Evolutionary conservation across 2,888 invertebrate species (phyloP).

Genomic region (Phengaris alcon): DNA sequence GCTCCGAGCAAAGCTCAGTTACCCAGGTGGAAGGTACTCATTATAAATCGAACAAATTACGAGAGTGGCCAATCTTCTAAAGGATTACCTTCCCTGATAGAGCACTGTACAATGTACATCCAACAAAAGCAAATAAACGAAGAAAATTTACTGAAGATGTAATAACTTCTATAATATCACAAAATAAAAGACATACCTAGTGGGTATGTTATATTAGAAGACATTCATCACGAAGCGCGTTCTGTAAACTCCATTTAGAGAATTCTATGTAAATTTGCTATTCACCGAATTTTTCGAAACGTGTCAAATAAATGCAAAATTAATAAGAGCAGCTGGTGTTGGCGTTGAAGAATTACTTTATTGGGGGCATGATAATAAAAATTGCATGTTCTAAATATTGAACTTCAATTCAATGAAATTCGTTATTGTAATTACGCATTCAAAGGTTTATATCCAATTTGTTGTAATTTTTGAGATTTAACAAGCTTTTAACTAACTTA

Average conservation of each 20-base stretch:
- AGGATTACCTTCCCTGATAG: too few relatives aligned
- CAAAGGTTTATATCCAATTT: background rate
- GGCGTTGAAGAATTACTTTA: conserved; percentile 23
- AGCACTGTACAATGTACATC: too few relatives aligned
- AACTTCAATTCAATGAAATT: conserved; percentile 7
- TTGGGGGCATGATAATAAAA: conserved; percentile 16
- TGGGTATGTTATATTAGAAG: too few relatives aligned
- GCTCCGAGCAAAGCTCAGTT: too few relatives aligned
- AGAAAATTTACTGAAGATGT: too few relatives aligned
- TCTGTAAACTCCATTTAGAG: background rate
- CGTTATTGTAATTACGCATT: background rate
- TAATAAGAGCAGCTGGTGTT: conserved; percentile 26
- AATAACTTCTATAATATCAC: too few relatives aligned
- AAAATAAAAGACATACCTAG: too few relatives aligned
- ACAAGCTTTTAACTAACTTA: background rate
- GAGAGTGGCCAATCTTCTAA: too few relatives aligned
- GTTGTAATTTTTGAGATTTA: background rate
- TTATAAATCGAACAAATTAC: too few relatives aligned
- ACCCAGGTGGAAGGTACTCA: too few relatives aligned
- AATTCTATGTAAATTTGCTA: conserved; percentile 5
- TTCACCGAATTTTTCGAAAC: conserved; percentile 21
- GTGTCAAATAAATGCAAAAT: conserved; percentile 28
- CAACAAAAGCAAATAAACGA: too few relatives aligned
- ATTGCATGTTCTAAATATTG: conserved; percentile 21
- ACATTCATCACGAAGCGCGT: too few relatives aligned